A percentile compares a stretch with the other conserved stretches of the same genome.
phyloP scores from a whole-genome alignment of 2,888 invertebrate genomes.

The Plagiodera versicolora region DNA sequence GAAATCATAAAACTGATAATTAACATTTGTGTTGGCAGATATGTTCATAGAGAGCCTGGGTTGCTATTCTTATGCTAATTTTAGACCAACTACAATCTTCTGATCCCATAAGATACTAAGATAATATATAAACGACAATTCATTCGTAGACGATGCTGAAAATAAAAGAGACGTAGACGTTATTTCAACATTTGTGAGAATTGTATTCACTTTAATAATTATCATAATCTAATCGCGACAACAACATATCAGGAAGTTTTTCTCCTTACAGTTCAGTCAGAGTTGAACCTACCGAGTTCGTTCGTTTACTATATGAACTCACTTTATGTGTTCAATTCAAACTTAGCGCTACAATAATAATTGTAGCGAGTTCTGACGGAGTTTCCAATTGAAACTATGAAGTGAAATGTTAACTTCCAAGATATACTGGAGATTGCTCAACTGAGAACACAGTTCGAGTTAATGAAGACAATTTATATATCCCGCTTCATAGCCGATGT shows the following conservation, averaged over 20 bases:
- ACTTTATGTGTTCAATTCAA: constrained; percentile 39
- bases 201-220: too few species aligned
- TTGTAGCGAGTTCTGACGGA: constrained; percentile 39
- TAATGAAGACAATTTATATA: constrained; percentile 36
- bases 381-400: constrained; percentile 42
- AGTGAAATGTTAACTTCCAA: constrained; percentile 43
- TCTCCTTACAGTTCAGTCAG: not conserved
- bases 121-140: too few species aligned
- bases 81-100: not conserved
- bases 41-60: too few species aligned
- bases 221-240: too few species aligned
- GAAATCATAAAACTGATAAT: not conserved
- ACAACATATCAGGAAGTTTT: too few species aligned
- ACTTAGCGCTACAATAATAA: constrained; percentile 43
- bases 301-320: constrained; percentile 36
- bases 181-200: too few species aligned
- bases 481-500: constrained; percentile 27
- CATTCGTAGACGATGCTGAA: too few species aligned
- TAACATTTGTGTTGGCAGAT: not conserved
- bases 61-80: not conserved
- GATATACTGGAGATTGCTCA: constrained; percentile 35
- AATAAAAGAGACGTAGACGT: too few species aligned
- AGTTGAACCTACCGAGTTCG: constrained; percentile 14
- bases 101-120: too few species aligned
- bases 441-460: constrained; percentile 33